Conservation (phyloP, 2,113 vertebrate species). For the Semicossyphus pulcher region DNA sequence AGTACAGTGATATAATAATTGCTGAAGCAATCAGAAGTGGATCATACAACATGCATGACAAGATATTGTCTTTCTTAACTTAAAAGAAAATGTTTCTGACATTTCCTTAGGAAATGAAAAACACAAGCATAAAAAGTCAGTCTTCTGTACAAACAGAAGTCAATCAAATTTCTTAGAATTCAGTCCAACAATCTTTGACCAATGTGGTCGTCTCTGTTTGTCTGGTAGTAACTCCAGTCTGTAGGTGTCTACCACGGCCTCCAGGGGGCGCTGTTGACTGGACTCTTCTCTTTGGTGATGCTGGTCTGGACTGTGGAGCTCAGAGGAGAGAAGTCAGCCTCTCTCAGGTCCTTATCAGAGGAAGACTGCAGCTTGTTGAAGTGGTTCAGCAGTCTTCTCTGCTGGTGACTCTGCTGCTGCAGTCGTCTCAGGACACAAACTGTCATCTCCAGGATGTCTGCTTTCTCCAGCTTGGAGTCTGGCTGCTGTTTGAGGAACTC, state of each 20-base stretch:
- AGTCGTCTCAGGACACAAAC: conserved; percentile 64
- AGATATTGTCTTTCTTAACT: conserved; percentile 29
- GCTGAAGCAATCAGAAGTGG: conserved; percentile 17
- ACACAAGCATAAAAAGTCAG: no score
- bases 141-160: no score
- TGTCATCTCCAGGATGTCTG: conserved; percentile 77
- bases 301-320: conserved; percentile 49
- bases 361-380: conserved; percentile 57
- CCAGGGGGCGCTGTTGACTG: conserved; percentile 59
- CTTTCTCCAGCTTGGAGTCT: conserved; percentile 80
- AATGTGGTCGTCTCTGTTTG: conserved; percentile 31
- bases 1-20: neutral
- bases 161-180: no score
- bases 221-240: conserved; percentile 12
- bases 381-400: conserved; percentile 54
- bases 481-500: conserved; percentile 72
- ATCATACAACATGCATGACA: conserved; percentile 51
- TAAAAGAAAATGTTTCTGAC: no score
- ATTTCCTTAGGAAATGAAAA: no score
- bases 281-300: conserved; percentile 59
- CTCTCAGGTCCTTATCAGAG: conserved; percentile 37
- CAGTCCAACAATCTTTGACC: conserved; percentile 22
- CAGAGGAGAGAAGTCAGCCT: conserved; percentile 46
- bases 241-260: conserved; percentile 74
- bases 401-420: conserved; percentile 32